Evolutionary conservation across 2,113 vertebrate genomes (phyloP).

Genomic region (Fulica atra): DNA sequence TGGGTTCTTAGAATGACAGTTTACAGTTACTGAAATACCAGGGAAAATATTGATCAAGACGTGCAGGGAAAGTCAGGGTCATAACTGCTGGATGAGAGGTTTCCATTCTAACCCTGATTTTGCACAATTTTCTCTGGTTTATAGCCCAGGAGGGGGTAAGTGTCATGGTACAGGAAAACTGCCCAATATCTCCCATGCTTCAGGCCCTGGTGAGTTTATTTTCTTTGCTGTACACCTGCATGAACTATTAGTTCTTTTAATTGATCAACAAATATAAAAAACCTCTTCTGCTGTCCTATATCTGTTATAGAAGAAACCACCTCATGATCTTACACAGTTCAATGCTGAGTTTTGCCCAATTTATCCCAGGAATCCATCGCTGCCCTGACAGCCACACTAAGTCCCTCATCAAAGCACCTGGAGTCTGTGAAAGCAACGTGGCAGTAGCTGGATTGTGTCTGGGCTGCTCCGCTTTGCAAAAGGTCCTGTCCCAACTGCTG

Average conservation of each 20-base stretch:
- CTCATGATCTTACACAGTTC: background rate
- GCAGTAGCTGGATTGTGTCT: background rate
- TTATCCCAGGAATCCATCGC: background rate
- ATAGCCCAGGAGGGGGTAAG: background rate
- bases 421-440: background rate
- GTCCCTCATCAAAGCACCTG: background rate
- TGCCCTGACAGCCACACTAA: background rate
- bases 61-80: background rate
- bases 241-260: background rate
- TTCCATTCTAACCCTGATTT: background rate
- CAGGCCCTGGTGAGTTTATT: background rate
- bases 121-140: background rate
- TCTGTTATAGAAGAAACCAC: background rate
- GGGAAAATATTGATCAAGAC: constrained; percentile 34
- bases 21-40: background rate
- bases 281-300: background rate
- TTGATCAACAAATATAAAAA: background rate
- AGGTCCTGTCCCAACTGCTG: background rate
- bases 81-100: background rate
- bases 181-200: background rate
- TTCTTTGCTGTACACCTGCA: background rate
- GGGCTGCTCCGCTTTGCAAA: background rate
- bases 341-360: background rate
- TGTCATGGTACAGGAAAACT: background rate
- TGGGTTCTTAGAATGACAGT: constrained; percentile 29